Conservation (phyloP, 2,113 vertebrate species). For the Baryphthengus martii region DNA sequence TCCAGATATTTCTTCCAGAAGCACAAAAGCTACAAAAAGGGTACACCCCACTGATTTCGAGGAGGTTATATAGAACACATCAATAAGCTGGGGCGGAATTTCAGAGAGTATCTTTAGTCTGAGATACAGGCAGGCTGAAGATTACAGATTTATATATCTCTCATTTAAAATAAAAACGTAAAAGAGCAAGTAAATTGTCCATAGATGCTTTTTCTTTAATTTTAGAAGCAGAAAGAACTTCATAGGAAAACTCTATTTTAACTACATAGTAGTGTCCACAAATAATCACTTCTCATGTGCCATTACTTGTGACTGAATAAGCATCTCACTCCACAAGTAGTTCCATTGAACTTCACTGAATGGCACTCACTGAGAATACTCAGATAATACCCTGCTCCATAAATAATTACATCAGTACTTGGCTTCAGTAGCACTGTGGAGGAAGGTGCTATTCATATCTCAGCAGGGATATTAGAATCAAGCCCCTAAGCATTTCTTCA, state of each 20-base stretch:
- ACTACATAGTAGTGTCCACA: neutral
- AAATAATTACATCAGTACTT: slow-evolving; percentile 37
- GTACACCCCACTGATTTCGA: neutral
- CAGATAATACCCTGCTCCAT: neutral
- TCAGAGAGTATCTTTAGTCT: neutral
- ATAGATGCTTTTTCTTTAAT: neutral
- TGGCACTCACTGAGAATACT: neutral
- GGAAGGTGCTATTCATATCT: slow-evolving; percentile 8
- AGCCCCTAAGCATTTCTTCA: neutral
- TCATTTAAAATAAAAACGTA: neutral
- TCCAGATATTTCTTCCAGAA: neutral
- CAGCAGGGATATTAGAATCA: neutral
- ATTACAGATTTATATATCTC: neutral
- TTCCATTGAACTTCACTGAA: neutral
- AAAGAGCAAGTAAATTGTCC: neutral
- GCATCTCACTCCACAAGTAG: neutral
- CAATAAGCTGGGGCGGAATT: neutral
- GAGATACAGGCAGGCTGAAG: neutral
- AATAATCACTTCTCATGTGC: neutral
- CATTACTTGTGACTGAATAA: neutral
- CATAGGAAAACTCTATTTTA: neutral
- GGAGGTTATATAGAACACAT: neutral
- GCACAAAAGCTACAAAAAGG: neutral
- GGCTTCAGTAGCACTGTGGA: neutral
- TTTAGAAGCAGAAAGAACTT: neutral